Evolutionary conservation across 2,113 vertebrate genomes (phyloP).

Genomic region (Mellivora capensis): DNA sequence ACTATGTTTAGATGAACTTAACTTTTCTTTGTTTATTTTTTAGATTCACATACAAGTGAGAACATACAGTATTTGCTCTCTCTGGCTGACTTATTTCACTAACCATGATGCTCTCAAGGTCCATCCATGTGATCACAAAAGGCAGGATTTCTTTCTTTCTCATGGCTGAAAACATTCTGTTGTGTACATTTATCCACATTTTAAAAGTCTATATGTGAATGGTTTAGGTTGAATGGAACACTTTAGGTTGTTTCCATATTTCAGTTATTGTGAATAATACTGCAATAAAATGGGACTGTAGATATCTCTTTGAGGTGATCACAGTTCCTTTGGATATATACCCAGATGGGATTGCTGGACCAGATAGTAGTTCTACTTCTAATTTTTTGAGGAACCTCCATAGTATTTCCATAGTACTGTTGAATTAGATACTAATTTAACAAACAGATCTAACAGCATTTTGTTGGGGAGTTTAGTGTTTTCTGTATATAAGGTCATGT

Average conservation of each 20-base stretch:
- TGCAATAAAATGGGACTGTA: neutral
- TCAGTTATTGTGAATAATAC: neutral
- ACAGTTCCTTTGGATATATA: neutral
- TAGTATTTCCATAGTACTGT: neutral
- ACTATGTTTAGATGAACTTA: neutral
- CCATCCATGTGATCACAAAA: neutral
- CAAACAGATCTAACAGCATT: neutral
- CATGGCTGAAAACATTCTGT: neutral
- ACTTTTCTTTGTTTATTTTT: neutral
- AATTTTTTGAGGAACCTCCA: neutral
- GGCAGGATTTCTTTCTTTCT: neutral
- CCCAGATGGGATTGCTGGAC: neutral
- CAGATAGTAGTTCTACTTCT: neutral
- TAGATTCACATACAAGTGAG: neutral
- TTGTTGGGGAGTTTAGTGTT: neutral
- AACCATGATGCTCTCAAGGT: neutral
- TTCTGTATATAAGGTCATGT: neutral
- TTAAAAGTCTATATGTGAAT: neutral
- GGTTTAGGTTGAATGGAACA: too few species aligned
- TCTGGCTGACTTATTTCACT: neutral
- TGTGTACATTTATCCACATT: neutral
- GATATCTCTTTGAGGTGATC: neutral
- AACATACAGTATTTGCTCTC: neutral
- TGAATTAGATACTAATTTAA: neutral
- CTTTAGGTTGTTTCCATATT: neutral